Evolutionary conservation across 2,113 vertebrate species (phyloP).

Genomic region (Sinosuthora webbiana): DNA sequence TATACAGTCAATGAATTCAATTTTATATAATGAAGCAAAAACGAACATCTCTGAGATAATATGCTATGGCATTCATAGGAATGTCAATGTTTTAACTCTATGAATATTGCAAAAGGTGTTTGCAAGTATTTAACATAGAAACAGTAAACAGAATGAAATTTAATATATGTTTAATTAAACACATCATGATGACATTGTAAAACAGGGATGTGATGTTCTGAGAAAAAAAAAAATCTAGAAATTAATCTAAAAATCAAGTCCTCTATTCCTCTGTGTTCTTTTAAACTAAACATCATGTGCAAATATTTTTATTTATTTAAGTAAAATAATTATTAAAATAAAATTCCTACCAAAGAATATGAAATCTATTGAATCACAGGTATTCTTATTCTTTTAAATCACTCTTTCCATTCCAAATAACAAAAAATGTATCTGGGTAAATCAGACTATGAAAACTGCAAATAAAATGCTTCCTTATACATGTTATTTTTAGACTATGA

Average conservation of each 20-base stretch:
- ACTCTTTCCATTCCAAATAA: neutral
- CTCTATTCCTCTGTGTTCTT: neutral
- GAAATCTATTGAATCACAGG: neutral
- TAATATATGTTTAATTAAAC: neutral
- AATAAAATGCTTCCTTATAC: neutral
- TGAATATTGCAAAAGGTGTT: neutral
- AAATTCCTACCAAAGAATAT: neutral
- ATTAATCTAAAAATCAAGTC: neutral
- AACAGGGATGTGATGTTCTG: neutral
- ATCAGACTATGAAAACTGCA: neutral
- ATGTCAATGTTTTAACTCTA: neutral
- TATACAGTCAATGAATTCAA: neutral
- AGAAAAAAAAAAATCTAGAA: neutral
- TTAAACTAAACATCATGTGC: neutral
- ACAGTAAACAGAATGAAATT: neutral
- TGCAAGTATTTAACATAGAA: neutral
- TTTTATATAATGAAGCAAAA: neutral
- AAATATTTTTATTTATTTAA: neutral
- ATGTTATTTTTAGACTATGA: neutral
- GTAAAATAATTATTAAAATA: neutral
- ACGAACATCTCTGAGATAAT: neutral
- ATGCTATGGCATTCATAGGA: neutral
- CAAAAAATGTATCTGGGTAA: neutral
- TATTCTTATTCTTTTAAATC: neutral
- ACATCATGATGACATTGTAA: neutral